phyloP scores from a whole-genome alignment of 1,140 invertebrate genomes.

The Drosophila triauraria region DNA sequence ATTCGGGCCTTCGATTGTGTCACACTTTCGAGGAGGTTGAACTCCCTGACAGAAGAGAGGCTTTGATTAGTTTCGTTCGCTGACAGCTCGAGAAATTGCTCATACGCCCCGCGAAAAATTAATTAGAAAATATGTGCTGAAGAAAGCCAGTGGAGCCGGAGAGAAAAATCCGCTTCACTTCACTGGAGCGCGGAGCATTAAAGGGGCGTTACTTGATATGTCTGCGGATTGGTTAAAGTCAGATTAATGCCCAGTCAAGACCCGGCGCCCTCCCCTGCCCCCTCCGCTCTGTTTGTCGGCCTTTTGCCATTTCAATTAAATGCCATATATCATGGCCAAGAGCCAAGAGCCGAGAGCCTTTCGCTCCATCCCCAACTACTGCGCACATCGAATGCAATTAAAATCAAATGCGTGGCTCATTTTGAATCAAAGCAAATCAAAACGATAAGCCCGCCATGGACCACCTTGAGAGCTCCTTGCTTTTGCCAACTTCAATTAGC shows the following conservation, averaged over 20 bases:
- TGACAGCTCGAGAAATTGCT: constrained; percentile 43
- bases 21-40: constrained; percentile 25
- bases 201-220: constrained; percentile 63
- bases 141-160: constrained; percentile 19
- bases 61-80: constrained; percentile 37
- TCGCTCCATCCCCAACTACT: constrained; percentile 21
- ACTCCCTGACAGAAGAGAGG: neutral
- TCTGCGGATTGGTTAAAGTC: constrained; percentile 54
- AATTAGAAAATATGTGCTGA: constrained; percentile 39
- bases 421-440: constrained; percentile 79
- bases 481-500: constrained; percentile 60
- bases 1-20: constrained; percentile 26
- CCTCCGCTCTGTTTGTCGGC: constrained; percentile 22
- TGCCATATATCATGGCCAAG: constrained; percentile 70
- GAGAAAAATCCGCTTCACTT: constrained; percentile 33
- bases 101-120: constrained; percentile 38
- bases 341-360: constrained; percentile 15
- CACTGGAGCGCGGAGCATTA: constrained; percentile 20
- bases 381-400: constrained; percentile 79
- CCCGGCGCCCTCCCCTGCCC: too few species aligned
- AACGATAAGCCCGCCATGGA: constrained; percentile 60
- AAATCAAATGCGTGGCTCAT: constrained; percentile 75
- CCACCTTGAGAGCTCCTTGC: constrained; percentile 33
- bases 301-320: constrained; percentile 79
- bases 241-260: constrained; percentile 35